phyloP scores from a whole-genome alignment of 2,113 vertebrate species.

The Podarcis muralis region DNA sequence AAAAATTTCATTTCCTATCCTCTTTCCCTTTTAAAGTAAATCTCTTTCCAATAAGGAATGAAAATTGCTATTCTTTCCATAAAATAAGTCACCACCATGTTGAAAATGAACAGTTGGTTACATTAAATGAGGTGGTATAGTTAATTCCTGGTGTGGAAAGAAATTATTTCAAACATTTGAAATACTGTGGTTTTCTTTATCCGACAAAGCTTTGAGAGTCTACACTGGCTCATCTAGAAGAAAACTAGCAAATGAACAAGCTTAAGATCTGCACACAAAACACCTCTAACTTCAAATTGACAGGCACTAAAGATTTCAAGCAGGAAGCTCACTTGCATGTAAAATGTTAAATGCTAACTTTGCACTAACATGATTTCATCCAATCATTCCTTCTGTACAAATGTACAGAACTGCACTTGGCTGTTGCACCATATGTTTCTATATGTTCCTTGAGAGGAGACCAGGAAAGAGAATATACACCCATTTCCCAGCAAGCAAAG shows the following conservation, averaged over 20 bases:
- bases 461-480: neutral
- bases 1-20: neutral
- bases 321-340: neutral
- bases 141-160: constrained; percentile 32
- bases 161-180: constrained; percentile 15
- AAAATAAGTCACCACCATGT: constrained; percentile 43
- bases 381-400: neutral
- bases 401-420: neutral
- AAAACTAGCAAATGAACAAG: neutral
- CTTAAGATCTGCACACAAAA: neutral
- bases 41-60: constrained; percentile 46
- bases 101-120: constrained; percentile 51
- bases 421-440: neutral
- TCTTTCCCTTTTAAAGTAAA: constrained; percentile 7
- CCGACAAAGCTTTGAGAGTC: constrained; percentile 10
- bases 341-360: neutral
- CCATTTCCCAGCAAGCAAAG: neutral
- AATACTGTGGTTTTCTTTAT: constrained; percentile 37
- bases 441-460: neutral
- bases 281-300: neutral
- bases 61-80: constrained; percentile 43
- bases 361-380: neutral
- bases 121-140: constrained; percentile 42
- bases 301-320: neutral
- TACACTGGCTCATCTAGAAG: neutral